Base-by-base conservation (phyloP, 1,140 invertebrate genomes). In the Bilobella aurantiaca region DNA sequence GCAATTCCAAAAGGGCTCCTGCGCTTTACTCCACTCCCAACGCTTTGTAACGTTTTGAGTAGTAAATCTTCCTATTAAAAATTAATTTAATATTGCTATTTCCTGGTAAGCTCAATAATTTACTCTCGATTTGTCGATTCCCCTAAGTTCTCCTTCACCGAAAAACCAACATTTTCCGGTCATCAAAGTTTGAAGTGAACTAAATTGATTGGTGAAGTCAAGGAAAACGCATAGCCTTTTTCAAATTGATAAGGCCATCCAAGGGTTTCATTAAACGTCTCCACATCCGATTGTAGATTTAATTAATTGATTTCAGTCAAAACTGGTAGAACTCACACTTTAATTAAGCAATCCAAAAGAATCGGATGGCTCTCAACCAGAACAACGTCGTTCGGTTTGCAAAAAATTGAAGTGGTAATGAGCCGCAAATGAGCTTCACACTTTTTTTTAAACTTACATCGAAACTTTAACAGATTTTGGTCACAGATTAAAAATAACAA, bases 131-230 rank as follows among this genome's bases (percentile, higher is more conserved):
- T n/a, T n/a, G n/a, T n/a, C n/a, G n/a, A n/a, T n/a, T n/a, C n/a
- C n/a, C n/a, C n/a, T 18, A 42, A 42, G 18, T 12, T 42, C 34
- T 3, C 8, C 25, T 53, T 53, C 49, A 53, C 12, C 25, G 49
- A 23, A 53, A 53, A 53, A 53, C 49, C 49, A 23, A 53, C 49
- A 23, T 53, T 53, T 53, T 53, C 49, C 49, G 49, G 49, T 53
- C 21, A 53, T 53, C 23, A 5, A 18, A 57, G 47, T 27, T 21
- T n/a, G 12, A n/a, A 5, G 16, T 60, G 37, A 30, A 37, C n/a
- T 18, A 18, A 53, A 53, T 53, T 53, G 49, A 53, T 53, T 53
- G 49, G 49, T 42, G 18, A 42, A 23, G 5, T 23, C 5, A 23
- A 53, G 49, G 49, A 53, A 23, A 23, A 53, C 14, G 25, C 14